These are phyloP conservation scores for Betta splendens DNA, from an alignment of 2,797 vertebrate genomes.

Conservation along the genomic window DNA sequence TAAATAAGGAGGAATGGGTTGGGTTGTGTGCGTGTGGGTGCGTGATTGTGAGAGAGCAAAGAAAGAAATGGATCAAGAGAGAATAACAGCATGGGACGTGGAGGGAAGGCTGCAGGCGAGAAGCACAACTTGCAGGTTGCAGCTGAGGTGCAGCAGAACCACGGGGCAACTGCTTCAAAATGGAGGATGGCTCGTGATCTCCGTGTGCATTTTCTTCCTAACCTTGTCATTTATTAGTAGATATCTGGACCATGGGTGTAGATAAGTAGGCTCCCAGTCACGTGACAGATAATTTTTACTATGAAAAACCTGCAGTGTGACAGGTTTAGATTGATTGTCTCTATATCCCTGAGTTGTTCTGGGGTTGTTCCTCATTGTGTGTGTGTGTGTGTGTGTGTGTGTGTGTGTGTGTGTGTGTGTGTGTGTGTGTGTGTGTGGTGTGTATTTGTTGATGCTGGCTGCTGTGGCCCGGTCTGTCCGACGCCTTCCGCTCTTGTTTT, in stretches of 20 bases:
- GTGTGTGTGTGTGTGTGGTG: background rate
- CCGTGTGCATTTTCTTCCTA: slow-evolving; percentile 2
- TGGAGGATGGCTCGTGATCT: slow-evolving; percentile 59
- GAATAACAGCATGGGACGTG: slow-evolving; percentile 34
- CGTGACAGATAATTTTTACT: too few relatives aligned
- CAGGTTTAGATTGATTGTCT: too few relatives aligned
- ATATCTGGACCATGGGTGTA: background rate
- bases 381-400: background rate
- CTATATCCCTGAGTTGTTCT: too few relatives aligned
- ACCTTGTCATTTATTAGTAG: too few relatives aligned
- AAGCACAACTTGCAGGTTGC: slow-evolving; percentile 57
- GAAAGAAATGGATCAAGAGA: slow-evolving; percentile 56
- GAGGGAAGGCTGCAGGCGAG: slow-evolving; percentile 52
- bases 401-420: background rate
- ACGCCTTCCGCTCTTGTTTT: slow-evolving; percentile 29
- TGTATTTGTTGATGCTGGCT: slow-evolving; percentile 14
- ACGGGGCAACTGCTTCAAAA: slow-evolving; percentile 60
- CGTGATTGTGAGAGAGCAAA: slow-evolving; percentile 54
- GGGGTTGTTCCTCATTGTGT: too few relatives aligned
- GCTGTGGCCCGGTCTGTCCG: slow-evolving; percentile 2
- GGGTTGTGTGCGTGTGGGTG: slow-evolving; percentile 20
- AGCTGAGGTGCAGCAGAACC: slow-evolving; percentile 43
- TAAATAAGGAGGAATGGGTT: slow-evolving; percentile 73
- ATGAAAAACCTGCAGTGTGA: background rate
- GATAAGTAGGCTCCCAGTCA: background rate